Conservation (phyloP, 2,888 invertebrate genomes). For the Agriopis aurantiaria region DNA sequence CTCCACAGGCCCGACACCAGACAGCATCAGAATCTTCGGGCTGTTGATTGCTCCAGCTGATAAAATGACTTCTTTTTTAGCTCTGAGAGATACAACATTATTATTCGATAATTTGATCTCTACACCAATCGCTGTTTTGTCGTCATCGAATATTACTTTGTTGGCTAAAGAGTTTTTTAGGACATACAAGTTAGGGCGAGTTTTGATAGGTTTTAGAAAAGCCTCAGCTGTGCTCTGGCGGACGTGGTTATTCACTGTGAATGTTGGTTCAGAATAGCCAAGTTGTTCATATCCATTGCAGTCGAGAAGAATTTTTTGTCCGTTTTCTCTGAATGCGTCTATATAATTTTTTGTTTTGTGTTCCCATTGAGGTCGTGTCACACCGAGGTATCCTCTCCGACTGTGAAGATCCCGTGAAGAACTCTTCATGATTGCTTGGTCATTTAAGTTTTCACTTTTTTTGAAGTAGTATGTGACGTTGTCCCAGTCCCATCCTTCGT, state of each 20-base stretch:
- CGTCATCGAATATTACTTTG: slow-evolving; percentile 50
- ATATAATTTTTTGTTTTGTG: slow-evolving; percentile 20
- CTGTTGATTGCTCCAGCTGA: slow-evolving; percentile 58
- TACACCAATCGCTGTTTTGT: slow-evolving; percentile 50
- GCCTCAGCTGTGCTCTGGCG: slow-evolving; percentile 54
- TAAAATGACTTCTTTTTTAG: slow-evolving; percentile 55
- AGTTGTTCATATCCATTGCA: slow-evolving; percentile 51
- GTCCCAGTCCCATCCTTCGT: slow-evolving; percentile 67
- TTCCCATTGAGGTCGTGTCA: slow-evolving; percentile 58
- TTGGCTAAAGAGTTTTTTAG: slow-evolving; percentile 51
- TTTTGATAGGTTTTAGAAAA: slow-evolving; percentile 51
- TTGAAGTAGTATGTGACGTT: slow-evolving; percentile 54
- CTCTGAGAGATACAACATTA: slow-evolving; percentile 34
- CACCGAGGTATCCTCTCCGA: slow-evolving; percentile 41
- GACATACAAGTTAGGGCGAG: slow-evolving; percentile 52
- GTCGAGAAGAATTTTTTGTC: slow-evolving; percentile 48
- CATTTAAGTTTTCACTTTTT: slow-evolving; percentile 49
- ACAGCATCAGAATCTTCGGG: slow-evolving; percentile 59
- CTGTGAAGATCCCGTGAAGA: slow-evolving; percentile 33
- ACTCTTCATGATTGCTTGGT: slow-evolving; percentile 23
- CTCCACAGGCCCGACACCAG: slow-evolving; percentile 56
- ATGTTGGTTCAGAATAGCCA: slow-evolving; percentile 47
- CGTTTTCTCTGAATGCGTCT: slow-evolving; percentile 41
- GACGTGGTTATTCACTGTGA: slow-evolving; percentile 42
- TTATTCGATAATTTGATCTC: slow-evolving; percentile 46